Base-by-base conservation (phyloP, 1,140 invertebrate genomes). In the Belonocnema kinseyi region DNA sequence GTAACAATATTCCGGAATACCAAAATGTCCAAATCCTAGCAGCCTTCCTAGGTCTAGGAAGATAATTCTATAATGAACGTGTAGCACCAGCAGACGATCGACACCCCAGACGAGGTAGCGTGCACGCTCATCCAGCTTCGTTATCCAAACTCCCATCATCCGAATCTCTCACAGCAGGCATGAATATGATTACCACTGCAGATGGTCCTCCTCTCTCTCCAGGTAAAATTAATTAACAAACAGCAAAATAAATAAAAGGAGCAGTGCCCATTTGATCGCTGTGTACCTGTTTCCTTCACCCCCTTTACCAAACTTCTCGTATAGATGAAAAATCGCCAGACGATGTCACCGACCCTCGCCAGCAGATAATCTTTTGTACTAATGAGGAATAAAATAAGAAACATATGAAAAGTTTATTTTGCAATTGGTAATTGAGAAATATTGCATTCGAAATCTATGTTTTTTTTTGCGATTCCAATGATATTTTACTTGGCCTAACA, bases 71-170 rank as follows among this genome's bases (percentile, higher is more conserved):
- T 81, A 58, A 81, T 79, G 61, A 77, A 83, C 61, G 80, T 84
- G 74, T 87, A 91, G 90, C 89, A 80, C 86, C 88, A 73, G 88
- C 86, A 73, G 91, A 92, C 61, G 85, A 89, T 56, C 90, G 89
- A 73, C 83, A 89, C 77, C 82, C 83, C 58, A 87, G 90, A 80
- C 85, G 90, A 72, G 87, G 90, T 78, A 91, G 90, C 81, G 86
- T 88, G 46, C 89, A 91, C 80, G 88, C 84, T 73, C 88, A 87
- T 53, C 85, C 88, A 54, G 79, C 85, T 61, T 85, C 88, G 74
- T 83, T 92, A 82, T 85, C 90, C 50, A 92, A 91, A 81, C 89
- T 90, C 82, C 89, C 89, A 80, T 92, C 90, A 53, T 90, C 89
- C 17, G 91, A 91, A 85, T 91, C 91, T 40, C 83, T 91, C 73